Percentiles rank a stretch among this genome's conserved stretches.
Conservation (phyloP, 2,113 vertebrate genomes). For the Dissostichus mawsoni region DNA sequence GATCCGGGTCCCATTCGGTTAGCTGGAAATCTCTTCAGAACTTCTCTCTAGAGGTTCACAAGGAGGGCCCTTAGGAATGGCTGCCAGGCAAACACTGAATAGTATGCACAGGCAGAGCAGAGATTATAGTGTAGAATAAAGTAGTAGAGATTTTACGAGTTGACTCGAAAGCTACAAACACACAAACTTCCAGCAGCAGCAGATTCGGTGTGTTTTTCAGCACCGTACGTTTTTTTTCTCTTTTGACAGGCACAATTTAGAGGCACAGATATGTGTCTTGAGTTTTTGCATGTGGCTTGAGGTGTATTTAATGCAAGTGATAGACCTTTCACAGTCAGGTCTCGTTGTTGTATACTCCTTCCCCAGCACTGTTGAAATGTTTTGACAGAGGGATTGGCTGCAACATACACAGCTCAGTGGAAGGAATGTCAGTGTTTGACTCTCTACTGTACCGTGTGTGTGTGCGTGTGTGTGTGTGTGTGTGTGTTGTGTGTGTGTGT, state of each 20-base stretch:
- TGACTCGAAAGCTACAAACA: neutral
- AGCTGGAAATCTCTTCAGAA: constrained; percentile 24
- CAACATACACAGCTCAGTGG: constrained; percentile 71
- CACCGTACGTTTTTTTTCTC: neutral
- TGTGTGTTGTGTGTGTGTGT: constrained; percentile 31
- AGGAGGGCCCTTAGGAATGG: neutral
- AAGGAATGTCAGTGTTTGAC: constrained; percentile 70
- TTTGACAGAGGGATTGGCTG: constrained; percentile 76
- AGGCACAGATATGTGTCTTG: constrained; percentile 14
- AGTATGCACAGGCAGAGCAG: neutral
- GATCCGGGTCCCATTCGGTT: constrained; percentile 27
- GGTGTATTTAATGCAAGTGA: constrained; percentile 22
- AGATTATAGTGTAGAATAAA: constrained; percentile 1
- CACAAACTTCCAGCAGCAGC: constrained; percentile 19
- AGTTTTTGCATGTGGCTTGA: constrained; percentile 24
- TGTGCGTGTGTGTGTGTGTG: constrained; percentile 24
- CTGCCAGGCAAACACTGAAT: constrained; percentile 28
- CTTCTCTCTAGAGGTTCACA: constrained; percentile 20
- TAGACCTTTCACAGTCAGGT: constrained; percentile 37
- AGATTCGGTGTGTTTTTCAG: constrained; percentile 24
- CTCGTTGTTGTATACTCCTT: constrained; percentile 60
- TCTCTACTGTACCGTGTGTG: constrained; percentile 43
- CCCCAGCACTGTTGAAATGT: constrained; percentile 69
- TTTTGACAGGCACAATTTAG: constrained; percentile 30
- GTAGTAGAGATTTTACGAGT: constrained; percentile 13